Evolutionary conservation across 2,113 vertebrate species (phyloP).

Genomic region (Pterophyllum scalare): DNA sequence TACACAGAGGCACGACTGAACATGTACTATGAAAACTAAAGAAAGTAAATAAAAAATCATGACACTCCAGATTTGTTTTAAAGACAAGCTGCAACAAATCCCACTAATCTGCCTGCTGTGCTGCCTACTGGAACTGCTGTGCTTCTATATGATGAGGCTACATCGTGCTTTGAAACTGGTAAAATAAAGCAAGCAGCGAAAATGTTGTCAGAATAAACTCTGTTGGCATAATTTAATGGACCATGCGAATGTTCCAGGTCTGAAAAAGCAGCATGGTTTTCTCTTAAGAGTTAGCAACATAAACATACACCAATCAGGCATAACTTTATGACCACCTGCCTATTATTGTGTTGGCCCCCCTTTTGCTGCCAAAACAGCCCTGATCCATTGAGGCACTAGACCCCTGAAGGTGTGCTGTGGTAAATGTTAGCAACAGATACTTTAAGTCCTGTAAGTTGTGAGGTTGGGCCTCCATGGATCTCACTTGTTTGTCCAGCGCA

Average conservation of each 20-base stretch:
- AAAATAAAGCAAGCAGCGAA: slow-evolving; percentile 13
- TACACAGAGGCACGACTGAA: background rate
- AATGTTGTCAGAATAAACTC: background rate
- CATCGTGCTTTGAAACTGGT: slow-evolving; percentile 7
- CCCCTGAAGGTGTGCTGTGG: too few species aligned
- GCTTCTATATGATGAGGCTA: slow-evolving; percentile 16
- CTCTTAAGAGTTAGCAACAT: background rate
- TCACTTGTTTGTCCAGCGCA: too few species aligned
- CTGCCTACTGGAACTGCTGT: slow-evolving; percentile 14
- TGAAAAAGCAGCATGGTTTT: background rate
- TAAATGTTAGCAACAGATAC: too few species aligned
- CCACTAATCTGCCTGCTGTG: background rate
- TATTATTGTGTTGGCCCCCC: too few species aligned
- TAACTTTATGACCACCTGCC: too few species aligned
- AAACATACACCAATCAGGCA: background rate
- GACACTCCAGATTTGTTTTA: slow-evolving; percentile 14
- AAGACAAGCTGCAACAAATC: slow-evolving; percentile 51
- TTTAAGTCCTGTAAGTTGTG: too few species aligned
- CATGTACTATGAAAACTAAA: background rate
- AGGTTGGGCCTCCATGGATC: too few species aligned
- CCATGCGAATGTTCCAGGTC: background rate
- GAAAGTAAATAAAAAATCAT: background rate
- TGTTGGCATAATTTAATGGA: background rate
- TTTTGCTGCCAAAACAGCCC: too few species aligned
- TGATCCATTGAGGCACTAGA: too few species aligned